Conservation (phyloP, 2,797 vertebrate species). For the Amazona finschi region DNA sequence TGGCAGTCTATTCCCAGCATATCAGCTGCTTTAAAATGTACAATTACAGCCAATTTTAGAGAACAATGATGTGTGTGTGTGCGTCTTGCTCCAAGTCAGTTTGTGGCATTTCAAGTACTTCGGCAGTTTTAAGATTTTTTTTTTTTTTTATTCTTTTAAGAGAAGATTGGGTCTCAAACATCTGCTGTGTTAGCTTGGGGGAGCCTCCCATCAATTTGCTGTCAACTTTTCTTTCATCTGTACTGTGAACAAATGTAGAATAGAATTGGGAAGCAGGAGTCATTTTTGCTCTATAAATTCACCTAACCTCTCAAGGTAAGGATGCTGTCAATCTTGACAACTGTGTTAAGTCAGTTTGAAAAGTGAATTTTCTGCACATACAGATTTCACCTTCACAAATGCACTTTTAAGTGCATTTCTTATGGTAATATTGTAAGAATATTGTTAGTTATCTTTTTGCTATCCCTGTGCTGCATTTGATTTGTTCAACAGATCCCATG, state of each 20-base stretch:
- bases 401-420: background rate
- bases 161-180: background rate
- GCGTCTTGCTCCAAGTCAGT: background rate
- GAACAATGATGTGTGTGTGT: background rate
- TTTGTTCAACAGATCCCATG: background rate
- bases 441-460: background rate
- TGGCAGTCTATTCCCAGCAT: background rate
- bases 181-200: background rate
- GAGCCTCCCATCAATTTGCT: background rate
- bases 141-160: background rate
- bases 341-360: background rate
- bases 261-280: background rate
- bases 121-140: background rate
- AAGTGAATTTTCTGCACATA: background rate
- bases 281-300: background rate
- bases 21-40: background rate
- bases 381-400: background rate
- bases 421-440: background rate
- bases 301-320: background rate
- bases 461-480: background rate
- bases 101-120: background rate
- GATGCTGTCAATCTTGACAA: background rate
- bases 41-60: background rate
- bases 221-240: background rate
- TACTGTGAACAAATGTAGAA: background rate